A percentile compares a stretch with the other conserved stretches of the same genome.
These are phyloP conservation scores for Hymenochirus boettgeri DNA, from an alignment of 2,113 vertebrate genomes.

Conservation along the genomic window DNA sequence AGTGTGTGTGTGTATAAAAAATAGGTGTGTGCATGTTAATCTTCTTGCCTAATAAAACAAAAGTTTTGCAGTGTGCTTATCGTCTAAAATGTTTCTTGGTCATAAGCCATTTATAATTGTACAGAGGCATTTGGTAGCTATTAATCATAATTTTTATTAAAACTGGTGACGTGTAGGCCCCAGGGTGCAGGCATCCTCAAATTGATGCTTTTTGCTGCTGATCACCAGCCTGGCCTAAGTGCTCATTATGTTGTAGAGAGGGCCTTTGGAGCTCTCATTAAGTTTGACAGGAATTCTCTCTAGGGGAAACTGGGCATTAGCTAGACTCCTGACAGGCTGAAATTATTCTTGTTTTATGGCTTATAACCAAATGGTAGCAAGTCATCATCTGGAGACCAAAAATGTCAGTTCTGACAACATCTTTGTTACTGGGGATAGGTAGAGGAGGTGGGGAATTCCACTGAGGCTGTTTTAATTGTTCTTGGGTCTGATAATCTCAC, in stretches of 20 bases:
- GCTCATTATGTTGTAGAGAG: constrained; percentile 81
- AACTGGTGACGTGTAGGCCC: constrained; percentile 72
- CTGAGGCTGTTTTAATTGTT: constrained; percentile 50
- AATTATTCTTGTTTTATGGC: constrained; percentile 79
- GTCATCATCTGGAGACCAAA: constrained; percentile 69
- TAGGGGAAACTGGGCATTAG: constrained; percentile 79
- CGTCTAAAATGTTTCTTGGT: too few relatives aligned
- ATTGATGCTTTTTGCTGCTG: constrained; percentile 78
- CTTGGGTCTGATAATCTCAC: constrained; percentile 44
- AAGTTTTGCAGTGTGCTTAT: too few relatives aligned
- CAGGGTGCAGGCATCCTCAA: constrained; percentile 71
- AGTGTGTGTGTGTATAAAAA: too few relatives aligned
- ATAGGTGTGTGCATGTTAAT: too few relatives aligned
- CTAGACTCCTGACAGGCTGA: constrained; percentile 76
- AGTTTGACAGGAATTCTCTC: constrained; percentile 80
- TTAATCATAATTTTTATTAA: constrained; percentile 82
- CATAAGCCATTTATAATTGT: constrained; percentile 53
- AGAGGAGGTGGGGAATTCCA: constrained; percentile 55
- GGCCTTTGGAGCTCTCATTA: constrained; percentile 80
- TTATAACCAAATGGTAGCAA: constrained; percentile 78
- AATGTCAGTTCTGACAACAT: constrained; percentile 80
- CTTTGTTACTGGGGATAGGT: constrained; percentile 68
- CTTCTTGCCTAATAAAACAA: too few relatives aligned
- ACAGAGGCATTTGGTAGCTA: constrained; percentile 67
- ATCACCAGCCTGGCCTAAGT: constrained; percentile 78